phyloP scores from a whole-genome alignment of 2,797 vertebrate genomes.

The Kryptopterus vitreolus region DNA sequence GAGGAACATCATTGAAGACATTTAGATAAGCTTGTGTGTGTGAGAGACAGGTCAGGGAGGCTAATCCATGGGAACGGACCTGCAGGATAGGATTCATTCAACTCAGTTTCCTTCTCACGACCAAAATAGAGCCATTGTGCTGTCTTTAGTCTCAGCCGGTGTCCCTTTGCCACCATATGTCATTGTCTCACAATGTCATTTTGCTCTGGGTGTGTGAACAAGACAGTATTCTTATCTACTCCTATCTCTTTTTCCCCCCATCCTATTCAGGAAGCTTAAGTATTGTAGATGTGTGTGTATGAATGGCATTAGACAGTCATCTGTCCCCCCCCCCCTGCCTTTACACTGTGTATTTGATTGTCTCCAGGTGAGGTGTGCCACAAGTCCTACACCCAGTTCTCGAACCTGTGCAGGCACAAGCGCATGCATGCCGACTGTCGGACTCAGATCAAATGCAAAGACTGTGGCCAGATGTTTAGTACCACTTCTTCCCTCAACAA shows the following conservation, averaged over 20 bases:
- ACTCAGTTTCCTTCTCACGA: conserved; percentile 93
- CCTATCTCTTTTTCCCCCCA: conserved; percentile 25
- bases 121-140: conserved; percentile 99
- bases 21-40: conserved; percentile 29
- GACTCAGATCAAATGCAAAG: conserved; percentile 99
- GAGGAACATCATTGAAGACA: conserved; percentile 23
- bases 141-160: conserved; percentile 68
- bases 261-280: conserved; percentile 35
- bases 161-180: conserved; percentile 57
- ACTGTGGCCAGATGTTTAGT: conserved; percentile 99
- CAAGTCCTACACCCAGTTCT: conserved; percentile 99
- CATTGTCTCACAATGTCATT: conserved; percentile 61
- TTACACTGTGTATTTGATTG: conserved; percentile 36
- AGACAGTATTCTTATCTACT: conserved; percentile 5
- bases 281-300: conserved; percentile 29
- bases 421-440: conserved; percentile 99
- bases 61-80: conserved; percentile 97
- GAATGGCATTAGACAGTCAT: neutral
- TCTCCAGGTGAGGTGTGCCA: conserved; percentile 97
- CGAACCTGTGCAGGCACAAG: conserved; percentile 99
- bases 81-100: conserved; percentile 99
- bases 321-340: neutral
- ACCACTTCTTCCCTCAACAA: conserved; percentile 99
- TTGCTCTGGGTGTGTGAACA: conserved; percentile 63
- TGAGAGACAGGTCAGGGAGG: conserved; percentile 75